Evolutionary conservation across 2,888 invertebrate species (phyloP), one percentile per base, ranked within the genome.

Genomic region (Deilephila porcellus): DNA sequence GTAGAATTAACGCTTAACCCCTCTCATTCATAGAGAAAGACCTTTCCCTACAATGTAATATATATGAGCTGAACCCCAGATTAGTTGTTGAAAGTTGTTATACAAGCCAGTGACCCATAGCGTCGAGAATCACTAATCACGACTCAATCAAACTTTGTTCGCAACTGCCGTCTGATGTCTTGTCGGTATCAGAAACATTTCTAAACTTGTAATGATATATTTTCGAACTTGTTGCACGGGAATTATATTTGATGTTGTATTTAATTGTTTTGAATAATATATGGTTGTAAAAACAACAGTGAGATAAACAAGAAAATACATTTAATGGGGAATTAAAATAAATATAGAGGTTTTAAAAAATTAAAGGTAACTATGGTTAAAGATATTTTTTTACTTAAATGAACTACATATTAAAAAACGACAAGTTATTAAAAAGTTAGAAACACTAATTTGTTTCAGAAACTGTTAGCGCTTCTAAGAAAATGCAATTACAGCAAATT

Each of bases 91-190:
- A 20, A 64, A 64, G 37, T 64, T 37, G 37, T 64, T n/a, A 37
- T 6, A 17, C 37, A 37, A 37, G 20, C 64, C n/a, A 5, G 64
- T 37, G 37, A 64, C 4, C 37, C 37, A n/a, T 37, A 64, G 37
- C 20, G n/a, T 37, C n/a, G 34, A n/a, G 11, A 37, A 64, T 34
- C 37, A 75, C 74, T 64, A 76, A 77, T 77, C 76, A 75, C 75
- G 75, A 77, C 76, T 63, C 77, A 80, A 80, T 79, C 79, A 79
- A 80, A 80, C 77, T 80, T 80, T 79, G 75, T 71, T 77, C 64
- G 74, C 63, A 76, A 75, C 76, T 77, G 77, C 71, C 73, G 76
- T 75, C 74, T 63, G 34, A 63, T 37, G 19, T 37, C 56, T 56
- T 56, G 5, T 56, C 56, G 56, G 56, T n/a, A 19, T 17, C 56